Conservation (phyloP, 2,113 vertebrate genomes). For the Nymphicus hollandicus region DNA sequence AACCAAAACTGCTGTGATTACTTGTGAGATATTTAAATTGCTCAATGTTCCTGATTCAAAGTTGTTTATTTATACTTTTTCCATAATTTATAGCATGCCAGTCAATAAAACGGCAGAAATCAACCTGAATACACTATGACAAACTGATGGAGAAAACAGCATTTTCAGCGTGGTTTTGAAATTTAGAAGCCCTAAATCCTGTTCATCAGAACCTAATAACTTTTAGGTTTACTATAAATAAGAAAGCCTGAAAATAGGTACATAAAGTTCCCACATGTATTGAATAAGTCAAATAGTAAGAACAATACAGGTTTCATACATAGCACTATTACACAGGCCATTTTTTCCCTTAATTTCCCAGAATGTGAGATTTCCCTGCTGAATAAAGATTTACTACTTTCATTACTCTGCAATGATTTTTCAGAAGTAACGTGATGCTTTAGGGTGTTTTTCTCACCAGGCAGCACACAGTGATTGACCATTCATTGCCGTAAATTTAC, state of each 20-base stretch:
- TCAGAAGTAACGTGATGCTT: not conserved
- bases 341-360: not conserved
- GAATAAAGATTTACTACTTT: not conserved
- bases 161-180: not conserved
- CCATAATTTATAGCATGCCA: not conserved
- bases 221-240: not conserved
- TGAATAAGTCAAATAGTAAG: not conserved
- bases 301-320: not conserved
- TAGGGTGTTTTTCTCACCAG: not conserved
- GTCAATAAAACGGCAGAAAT: not conserved
- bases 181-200: not conserved
- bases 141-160: not conserved
- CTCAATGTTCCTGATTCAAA: not conserved
- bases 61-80: not conserved
- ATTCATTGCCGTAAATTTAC: not conserved
- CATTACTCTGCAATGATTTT: not conserved
- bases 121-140: not conserved
- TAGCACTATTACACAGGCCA: not conserved
- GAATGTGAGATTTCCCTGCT: not conserved
- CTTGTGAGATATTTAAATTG: not conserved
- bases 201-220: not conserved
- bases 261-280: not conserved
- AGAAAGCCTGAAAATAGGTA: not conserved
- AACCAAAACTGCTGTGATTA: not conserved
- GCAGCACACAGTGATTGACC: not conserved